Percentiles rank a stretch among this genome's conserved stretches.
phyloP scores from a whole-genome alignment of 2,797 vertebrate genomes.

The Anabas testudineus region DNA sequence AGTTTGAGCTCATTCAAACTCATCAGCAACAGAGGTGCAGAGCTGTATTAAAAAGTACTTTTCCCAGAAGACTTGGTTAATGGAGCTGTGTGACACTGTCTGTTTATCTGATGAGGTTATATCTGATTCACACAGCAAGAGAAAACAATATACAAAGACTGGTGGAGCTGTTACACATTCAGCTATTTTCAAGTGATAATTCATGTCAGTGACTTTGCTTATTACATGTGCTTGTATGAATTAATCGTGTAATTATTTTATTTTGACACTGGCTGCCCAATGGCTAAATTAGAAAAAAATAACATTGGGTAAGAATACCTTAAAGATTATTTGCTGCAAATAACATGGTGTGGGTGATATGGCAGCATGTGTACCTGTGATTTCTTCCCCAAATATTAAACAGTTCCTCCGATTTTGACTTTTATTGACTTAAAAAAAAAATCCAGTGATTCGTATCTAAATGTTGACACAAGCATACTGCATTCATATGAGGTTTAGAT shows the following conservation, averaged over 20 bases:
- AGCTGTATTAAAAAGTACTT: conserved; percentile 68
- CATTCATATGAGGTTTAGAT: conserved; percentile 13
- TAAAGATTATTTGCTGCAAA: conserved; percentile 1
- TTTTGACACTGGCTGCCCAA: not conserved
- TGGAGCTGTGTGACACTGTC: conserved; percentile 65
- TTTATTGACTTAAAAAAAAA: not conserved
- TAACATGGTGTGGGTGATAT: not conserved
- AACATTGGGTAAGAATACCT: not conserved
- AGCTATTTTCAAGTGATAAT: conserved; percentile 47
- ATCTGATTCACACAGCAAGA: conserved; percentile 50
- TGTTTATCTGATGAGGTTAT: conserved; percentile 68
- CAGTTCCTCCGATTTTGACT: not conserved
- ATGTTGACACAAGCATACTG: conserved; percentile 52
- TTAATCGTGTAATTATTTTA: conserved; percentile 17
- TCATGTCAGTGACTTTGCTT: conserved; percentile 41
- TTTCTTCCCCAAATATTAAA: conserved; percentile 14
- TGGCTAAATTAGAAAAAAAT: conserved; percentile 14
- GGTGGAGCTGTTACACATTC: conserved; percentile 47
- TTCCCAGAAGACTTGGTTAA: conserved; percentile 68
- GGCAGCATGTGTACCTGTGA: not conserved
- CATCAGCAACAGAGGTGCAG: conserved; percentile 57
- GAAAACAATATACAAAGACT: conserved; percentile 32
- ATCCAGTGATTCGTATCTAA: conserved; percentile 36
- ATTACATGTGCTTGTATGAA: conserved; percentile 26
- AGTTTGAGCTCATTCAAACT: conserved; percentile 73